Conservation (phyloP, 1,140 invertebrate species). For the Lepidostoma basale region DNA sequence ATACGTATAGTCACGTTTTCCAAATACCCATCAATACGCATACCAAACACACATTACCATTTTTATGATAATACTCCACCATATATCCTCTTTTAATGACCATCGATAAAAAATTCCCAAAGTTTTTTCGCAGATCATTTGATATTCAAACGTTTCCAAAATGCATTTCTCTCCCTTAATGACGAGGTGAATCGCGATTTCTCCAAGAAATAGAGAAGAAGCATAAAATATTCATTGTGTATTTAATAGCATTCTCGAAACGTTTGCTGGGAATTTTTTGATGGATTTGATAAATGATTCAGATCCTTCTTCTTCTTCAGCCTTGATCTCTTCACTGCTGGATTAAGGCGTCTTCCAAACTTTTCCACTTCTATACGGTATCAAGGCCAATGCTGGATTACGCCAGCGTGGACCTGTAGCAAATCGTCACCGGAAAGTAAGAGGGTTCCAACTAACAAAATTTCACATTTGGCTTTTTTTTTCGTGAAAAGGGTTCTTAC, state of each 20-base stretch:
- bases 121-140: conserved; percentile 23
- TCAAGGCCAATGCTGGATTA: not conserved
- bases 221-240: conserved; percentile 13
- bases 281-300: not conserved
- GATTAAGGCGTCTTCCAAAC: not conserved
- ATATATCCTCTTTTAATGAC: conserved; percentile 22
- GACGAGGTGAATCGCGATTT: conserved; percentile 12
- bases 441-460: too few species aligned
- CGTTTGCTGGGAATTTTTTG: not conserved
- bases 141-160: conserved; percentile 23
- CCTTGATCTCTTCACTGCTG: not conserved
- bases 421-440: not conserved
- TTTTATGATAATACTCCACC: conserved; percentile 20
- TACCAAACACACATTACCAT: conserved; percentile 19
- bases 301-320: too few species aligned
- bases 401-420: not conserved
- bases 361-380: not conserved
- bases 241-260: not conserved
- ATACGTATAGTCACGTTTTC: conserved; percentile 12
- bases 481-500: too few species aligned
- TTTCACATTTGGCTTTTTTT: too few species aligned
- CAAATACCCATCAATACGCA: conserved; percentile 23
- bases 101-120: conserved; percentile 14
- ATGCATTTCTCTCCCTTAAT: conserved; percentile 7
- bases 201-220: not conserved